Evolutionary conservation across 2,797 vertebrate species (phyloP).

Genomic region (Sebastes hopkinsi): DNA sequence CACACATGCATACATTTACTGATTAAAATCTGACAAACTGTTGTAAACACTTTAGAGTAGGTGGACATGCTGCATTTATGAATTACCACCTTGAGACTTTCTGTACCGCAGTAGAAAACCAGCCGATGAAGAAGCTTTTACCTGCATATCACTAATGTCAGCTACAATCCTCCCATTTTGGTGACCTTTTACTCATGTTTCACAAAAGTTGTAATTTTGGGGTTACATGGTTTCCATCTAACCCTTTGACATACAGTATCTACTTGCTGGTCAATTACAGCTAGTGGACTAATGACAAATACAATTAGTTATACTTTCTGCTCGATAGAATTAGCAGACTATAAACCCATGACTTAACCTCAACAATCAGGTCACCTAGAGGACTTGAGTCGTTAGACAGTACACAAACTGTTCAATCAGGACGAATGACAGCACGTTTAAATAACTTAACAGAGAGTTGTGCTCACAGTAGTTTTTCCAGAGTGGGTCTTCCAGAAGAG

Average conservation of each 20-base stretch:
- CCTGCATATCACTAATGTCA: too few species aligned
- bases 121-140: background rate
- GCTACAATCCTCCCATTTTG: background rate
- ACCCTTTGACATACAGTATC: background rate
- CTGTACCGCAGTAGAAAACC: background rate
- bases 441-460: constrained; percentile 3
- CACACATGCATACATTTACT: background rate
- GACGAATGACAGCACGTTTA: background rate
- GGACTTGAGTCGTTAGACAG: too few species aligned
- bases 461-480: constrained; percentile 90
- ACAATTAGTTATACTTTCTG: background rate
- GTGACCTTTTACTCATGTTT: background rate
- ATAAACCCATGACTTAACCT: background rate
- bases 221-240: background rate
- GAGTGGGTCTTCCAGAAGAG: constrained; percentile 96
- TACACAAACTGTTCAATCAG: background rate
- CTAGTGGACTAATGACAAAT: background rate
- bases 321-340: too few species aligned
- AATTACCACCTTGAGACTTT: background rate
- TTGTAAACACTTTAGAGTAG: background rate
- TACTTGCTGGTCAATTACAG: background rate
- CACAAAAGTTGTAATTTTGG: background rate
- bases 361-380: too few species aligned
- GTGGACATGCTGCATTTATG: background rate
- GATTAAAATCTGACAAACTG: background rate